Percentiles rank a stretch among this genome's conserved stretches.
Evolutionary conservation across 2,888 invertebrate species (phyloP).

Genomic region (Drosophila neutralis): DNA sequence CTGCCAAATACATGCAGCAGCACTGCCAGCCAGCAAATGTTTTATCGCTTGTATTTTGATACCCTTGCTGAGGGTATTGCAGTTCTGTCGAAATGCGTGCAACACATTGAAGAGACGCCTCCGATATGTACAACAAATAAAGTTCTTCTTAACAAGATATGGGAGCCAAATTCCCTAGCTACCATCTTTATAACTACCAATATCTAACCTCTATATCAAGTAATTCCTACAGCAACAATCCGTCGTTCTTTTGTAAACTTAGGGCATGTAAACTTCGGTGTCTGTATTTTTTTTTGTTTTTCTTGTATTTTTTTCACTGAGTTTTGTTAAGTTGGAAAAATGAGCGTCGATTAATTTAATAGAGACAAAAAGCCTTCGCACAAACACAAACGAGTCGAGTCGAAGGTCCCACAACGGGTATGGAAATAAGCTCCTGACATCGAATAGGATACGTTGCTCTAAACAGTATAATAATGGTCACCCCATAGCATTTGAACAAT

Average conservation of each 20-base stretch:
- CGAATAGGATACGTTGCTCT: conserved; percentile 15
- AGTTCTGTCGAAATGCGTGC: neutral
- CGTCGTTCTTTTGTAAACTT: neutral
- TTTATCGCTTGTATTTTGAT: conserved; percentile 75
- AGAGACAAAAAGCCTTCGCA: conserved; percentile 82
- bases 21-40: conserved; percentile 67
- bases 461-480: conserved; percentile 6
- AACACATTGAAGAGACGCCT: neutral
- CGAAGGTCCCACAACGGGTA: conserved; percentile 34
- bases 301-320: conserved; percentile 44
- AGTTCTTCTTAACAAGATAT: no score
- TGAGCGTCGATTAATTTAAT: conserved; percentile 83
- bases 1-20: conserved; percentile 46
- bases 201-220: neutral
- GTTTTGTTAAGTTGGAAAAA: conserved; percentile 83
- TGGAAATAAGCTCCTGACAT: conserved; percentile 36
- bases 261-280: neutral
- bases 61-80: neutral
- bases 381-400: conserved; percentile 40
- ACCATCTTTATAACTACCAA: neutral
- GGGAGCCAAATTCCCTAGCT: neutral
- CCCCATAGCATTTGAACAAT: neutral
- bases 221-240: neutral
- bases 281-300: neutral
- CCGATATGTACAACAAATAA: neutral